phyloP scores from a whole-genome alignment of 2,113 vertebrate genomes.

The Riparia riparia region DNA sequence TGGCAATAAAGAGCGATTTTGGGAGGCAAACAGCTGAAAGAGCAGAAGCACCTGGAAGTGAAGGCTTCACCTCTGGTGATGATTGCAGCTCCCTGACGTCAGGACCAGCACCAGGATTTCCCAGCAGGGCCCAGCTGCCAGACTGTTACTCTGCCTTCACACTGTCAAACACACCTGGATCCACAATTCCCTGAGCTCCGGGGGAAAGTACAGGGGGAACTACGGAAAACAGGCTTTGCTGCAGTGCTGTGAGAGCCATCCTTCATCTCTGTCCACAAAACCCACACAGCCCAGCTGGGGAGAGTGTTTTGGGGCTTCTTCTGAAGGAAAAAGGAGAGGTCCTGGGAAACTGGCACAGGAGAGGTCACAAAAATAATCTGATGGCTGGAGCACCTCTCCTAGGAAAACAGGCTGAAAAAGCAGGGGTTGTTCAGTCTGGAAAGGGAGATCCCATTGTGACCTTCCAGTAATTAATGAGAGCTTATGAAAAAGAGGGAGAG shows the following conservation, averaged over 20 bases:
- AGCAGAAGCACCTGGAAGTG: conserved; percentile 49
- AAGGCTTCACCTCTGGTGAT: conserved; percentile 3
- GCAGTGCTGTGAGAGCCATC: background rate
- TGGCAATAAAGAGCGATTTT: background rate
- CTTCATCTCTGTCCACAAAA: fast-evolving
- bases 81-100: background rate
- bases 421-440: background rate
- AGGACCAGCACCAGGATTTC: background rate
- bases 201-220: background rate
- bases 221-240: background rate
- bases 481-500: background rate
- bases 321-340: background rate
- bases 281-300: background rate
- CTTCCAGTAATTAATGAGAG: background rate
- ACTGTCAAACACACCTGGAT: background rate
- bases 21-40: conserved; percentile 15
- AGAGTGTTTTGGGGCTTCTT: background rate
- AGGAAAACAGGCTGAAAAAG: background rate
- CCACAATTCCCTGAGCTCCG: fast-evolving
- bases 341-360: fast-evolving
- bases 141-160: conserved; percentile 39
- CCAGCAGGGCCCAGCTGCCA: background rate
- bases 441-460: background rate
- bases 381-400: background rate
- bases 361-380: background rate